Percentiles rank a stretch among this genome's conserved stretches.
phyloP scores from a whole-genome alignment of 2,888 invertebrate species.

The Melanargia galathea region DNA sequence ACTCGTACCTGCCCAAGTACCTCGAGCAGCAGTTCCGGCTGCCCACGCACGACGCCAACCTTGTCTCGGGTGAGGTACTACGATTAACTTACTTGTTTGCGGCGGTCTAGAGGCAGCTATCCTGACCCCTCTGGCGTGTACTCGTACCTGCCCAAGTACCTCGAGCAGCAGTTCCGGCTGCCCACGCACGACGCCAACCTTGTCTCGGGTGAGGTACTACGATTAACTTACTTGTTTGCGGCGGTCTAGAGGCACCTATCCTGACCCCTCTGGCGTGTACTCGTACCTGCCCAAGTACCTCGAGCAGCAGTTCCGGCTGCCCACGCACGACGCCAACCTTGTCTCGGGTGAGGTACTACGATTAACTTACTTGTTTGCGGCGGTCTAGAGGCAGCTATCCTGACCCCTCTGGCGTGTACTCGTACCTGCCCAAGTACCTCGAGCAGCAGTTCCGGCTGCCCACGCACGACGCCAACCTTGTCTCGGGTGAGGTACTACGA shows the following conservation, averaged over 20 bases:
- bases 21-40: slow-evolving; percentile 95
- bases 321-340: slow-evolving; percentile 94
- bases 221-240: slow-evolving; percentile 33
- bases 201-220: slow-evolving; percentile 88
- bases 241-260: background rate
- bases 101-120: background rate
- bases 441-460: slow-evolving; percentile 95
- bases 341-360: slow-evolving; percentile 88
- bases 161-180: slow-evolving; percentile 95
- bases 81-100: slow-evolving; percentile 34
- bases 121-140: slow-evolving; percentile 87
- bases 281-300: slow-evolving; percentile 96
- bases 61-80: slow-evolving; percentile 90
- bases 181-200: slow-evolving; percentile 95
- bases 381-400: background rate
- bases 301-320: slow-evolving; percentile 94
- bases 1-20: slow-evolving; percentile 96
- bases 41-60: slow-evolving; percentile 93
- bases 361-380: slow-evolving; percentile 33
- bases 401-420: slow-evolving; percentile 89
- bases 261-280: slow-evolving; percentile 88
- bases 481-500: slow-evolving; percentile 86
- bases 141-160: slow-evolving; percentile 95
- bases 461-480: slow-evolving; percentile 94
- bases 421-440: slow-evolving; percentile 95